Conservation (phyloP, 2,888 invertebrate genomes). For the Pomacea canaliculata region DNA sequence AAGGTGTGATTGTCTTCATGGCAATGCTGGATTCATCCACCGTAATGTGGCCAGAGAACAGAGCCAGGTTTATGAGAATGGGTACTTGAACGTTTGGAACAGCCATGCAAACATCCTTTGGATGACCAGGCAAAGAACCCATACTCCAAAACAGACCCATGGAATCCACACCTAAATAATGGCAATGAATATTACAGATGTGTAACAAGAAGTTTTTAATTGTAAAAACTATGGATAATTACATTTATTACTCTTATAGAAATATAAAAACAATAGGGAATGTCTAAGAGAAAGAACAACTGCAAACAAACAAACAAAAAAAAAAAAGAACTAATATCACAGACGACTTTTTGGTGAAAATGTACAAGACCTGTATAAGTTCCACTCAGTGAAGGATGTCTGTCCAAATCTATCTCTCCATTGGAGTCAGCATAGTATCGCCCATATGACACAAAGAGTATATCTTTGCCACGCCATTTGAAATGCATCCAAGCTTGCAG, state of each 20-base stretch:
- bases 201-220: background rate
- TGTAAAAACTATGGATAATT: background rate
- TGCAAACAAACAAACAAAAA: background rate
- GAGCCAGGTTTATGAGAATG: slow-evolving; percentile 34
- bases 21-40: slow-evolving; percentile 17
- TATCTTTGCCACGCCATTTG: background rate
- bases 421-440: slow-evolving; percentile 20
- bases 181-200: background rate
- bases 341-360: background rate
- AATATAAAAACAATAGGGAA: background rate
- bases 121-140: slow-evolving; percentile 29
- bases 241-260: background rate
- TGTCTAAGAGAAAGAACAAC: too few species aligned
- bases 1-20: background rate
- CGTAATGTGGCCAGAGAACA: slow-evolving; percentile 35
- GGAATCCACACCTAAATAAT: slow-evolving; percentile 48
- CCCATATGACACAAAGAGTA: slow-evolving; percentile 13
- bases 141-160: slow-evolving; percentile 60
- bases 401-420: slow-evolving; percentile 21
- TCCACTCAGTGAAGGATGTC: slow-evolving; percentile 18
- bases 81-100: slow-evolving; percentile 50
- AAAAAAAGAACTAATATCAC: background rate
- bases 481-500: background rate
- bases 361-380: slow-evolving; percentile 20
- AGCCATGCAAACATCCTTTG: slow-evolving; percentile 35